A percentile compares a stretch with the other conserved stretches of the same genome.
Conservation (phyloP, 1,140 invertebrate genomes). For the Bombus superbus region DNA sequence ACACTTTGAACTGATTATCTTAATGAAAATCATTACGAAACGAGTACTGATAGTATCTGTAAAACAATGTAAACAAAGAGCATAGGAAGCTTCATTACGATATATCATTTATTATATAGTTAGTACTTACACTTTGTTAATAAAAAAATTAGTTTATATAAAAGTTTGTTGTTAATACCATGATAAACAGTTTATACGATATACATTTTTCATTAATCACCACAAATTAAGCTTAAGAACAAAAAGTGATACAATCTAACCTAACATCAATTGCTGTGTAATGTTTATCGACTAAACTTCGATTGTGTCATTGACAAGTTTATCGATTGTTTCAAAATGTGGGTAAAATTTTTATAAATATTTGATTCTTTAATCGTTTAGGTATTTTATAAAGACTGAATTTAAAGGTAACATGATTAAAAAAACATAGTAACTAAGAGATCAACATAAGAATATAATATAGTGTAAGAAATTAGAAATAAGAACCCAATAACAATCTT, state of each 20-base stretch:
- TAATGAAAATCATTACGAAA: slow-evolving; percentile 6
- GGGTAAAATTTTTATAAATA: neutral
- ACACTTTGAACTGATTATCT: neutral
- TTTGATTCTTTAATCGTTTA: neutral
- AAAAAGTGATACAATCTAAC: slow-evolving; percentile 20
- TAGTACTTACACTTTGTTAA: slow-evolving; percentile 18
- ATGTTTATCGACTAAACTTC: slow-evolving; percentile 37
- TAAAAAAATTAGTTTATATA: neutral
- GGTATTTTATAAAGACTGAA: neutral
- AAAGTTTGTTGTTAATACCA: neutral
- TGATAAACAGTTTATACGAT: neutral
- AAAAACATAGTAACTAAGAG: neutral
- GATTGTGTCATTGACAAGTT: slow-evolving; percentile 43
- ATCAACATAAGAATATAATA: neutral
- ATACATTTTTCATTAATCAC: neutral
- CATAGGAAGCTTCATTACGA: neutral
- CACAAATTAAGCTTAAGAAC: neutral
- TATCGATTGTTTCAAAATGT: slow-evolving; percentile 25
- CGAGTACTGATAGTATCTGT: neutral
- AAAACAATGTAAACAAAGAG: slow-evolving; percentile 31
- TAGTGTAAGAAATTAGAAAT: too few species aligned
- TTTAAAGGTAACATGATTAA: neutral
- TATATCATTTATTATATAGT: neutral
- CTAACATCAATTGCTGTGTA: slow-evolving; percentile 20
- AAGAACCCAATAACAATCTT: too few species aligned